phyloP scores from a whole-genome alignment of 2,113 vertebrate species.

The Taurulus bubalis region DNA sequence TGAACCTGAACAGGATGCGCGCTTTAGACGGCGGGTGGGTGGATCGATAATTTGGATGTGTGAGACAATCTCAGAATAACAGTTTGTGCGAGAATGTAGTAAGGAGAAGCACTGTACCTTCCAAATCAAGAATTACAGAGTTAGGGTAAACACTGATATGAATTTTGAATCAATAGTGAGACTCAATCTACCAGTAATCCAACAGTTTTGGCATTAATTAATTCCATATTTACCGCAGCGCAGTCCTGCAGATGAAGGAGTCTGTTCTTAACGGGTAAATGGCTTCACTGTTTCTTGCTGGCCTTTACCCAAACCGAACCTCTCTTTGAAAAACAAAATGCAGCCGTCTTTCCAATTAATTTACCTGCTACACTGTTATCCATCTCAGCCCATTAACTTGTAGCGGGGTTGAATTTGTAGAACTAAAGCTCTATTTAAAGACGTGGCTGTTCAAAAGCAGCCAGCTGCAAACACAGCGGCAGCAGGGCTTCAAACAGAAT shows the following conservation, averaged over 20 bases:
- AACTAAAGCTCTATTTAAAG: constrained; percentile 59
- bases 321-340: constrained; percentile 13
- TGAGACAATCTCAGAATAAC: background rate
- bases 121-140: background rate
- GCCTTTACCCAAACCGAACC: constrained; percentile 37
- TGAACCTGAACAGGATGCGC: background rate
- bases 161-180: constrained; percentile 1
- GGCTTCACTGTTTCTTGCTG: constrained; percentile 16
- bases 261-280: constrained; percentile 10
- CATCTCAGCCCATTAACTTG: constrained; percentile 54
- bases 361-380: constrained; percentile 34
- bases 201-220: constrained; percentile 3
- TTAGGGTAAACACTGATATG: background rate
- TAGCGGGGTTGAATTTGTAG: constrained; percentile 29
- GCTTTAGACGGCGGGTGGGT: background rate
- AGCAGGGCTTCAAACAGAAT: constrained; percentile 47
- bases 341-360: constrained; percentile 23
- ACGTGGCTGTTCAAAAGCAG: constrained; percentile 23
- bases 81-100: background rate
- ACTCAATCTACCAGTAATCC: background rate
- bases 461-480: constrained; percentile 40
- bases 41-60: background rate
- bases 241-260: background rate
- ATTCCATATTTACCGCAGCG: constrained; percentile 6
- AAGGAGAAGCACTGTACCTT: background rate